These are phyloP conservation scores for Cataglyphis albicans DNA, from an alignment of 2,888 invertebrate genomes.

Conservation along the genomic window DNA sequence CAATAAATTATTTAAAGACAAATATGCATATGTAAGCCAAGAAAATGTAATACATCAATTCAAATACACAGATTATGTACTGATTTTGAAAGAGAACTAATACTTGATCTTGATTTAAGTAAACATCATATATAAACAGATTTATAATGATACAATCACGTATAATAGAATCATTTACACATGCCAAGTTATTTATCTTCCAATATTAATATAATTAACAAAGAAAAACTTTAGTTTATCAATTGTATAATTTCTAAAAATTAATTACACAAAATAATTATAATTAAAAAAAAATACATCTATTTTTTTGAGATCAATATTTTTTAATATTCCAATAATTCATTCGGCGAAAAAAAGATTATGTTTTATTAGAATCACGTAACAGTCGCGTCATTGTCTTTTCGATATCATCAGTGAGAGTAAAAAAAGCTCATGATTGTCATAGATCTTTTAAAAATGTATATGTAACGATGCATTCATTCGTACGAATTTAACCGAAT, in stretches of 20 bases:
- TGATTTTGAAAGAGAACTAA: not conserved
- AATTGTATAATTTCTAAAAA: not conserved
- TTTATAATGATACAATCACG: not conserved
- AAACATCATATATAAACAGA: not conserved
- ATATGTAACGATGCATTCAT: constrained; percentile 32
- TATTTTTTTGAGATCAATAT: not conserved
- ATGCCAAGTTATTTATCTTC: not conserved
- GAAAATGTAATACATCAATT: not conserved
- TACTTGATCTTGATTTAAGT: not conserved
- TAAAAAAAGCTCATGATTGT: not conserved
- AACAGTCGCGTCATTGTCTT: not conserved
- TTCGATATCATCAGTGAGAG: not conserved
- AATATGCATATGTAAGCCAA: not conserved
- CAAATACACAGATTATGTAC: not conserved
- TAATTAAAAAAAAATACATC: not conserved
- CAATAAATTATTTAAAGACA: not conserved
- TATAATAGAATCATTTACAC: not conserved
- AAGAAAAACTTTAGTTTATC: not conserved
- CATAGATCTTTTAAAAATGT: constrained; percentile 8
- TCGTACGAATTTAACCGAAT: constrained; percentile 42
- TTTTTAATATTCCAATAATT: not conserved
- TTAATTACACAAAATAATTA: not conserved
- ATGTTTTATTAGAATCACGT: not conserved
- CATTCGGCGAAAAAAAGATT: not conserved
- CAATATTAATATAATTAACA: not conserved